A percentile compares a stretch with the other conserved stretches of the same genome.
phyloP scores from a whole-genome alignment of 2,113 vertebrate species.

The Kryptolebias marmoratus region DNA sequence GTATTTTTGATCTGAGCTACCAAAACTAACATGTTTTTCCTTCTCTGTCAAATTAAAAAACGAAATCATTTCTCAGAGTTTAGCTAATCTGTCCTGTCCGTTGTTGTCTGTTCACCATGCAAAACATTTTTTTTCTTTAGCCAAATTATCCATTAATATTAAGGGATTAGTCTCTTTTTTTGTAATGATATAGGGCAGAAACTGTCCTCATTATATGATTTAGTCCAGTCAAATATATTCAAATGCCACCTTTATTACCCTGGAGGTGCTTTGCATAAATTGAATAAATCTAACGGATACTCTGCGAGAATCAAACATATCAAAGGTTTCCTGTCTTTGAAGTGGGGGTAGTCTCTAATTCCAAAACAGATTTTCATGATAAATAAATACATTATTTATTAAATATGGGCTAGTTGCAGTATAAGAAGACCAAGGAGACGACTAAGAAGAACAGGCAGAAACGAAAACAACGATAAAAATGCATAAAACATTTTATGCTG shows the following conservation, averaged over 20 bases:
- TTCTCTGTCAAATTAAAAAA: conserved; percentile 46
- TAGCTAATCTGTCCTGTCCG: conserved; percentile 65
- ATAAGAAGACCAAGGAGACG: conserved; percentile 64
- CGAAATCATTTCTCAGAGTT: conserved; percentile 61
- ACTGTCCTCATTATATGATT: conserved; percentile 82
- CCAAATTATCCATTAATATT: conserved; percentile 78
- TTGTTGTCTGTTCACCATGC: conserved; percentile 65
- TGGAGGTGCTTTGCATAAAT: conserved; percentile 85
- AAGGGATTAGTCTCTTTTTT: conserved; percentile 65
- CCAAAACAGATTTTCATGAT: conserved; percentile 86
- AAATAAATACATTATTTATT: conserved; percentile 88
- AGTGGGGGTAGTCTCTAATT: conserved; percentile 84
- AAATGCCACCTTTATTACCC: conserved; percentile 85
- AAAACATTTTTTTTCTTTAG: conserved; percentile 64
- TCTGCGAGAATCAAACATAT: conserved; percentile 83
- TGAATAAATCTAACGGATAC: conserved; percentile 83
- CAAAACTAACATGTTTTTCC: conserved; percentile 50
- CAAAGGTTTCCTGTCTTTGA: conserved; percentile 87
- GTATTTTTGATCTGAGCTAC: conserved; percentile 47
- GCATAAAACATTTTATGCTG: conserved; percentile 81
- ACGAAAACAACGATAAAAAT: conserved; percentile 80
- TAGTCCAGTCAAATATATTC: conserved; percentile 85
- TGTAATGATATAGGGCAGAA: conserved; percentile 77
- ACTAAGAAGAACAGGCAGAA: conserved; percentile 60
- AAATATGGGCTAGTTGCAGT: conserved; percentile 67